These are phyloP conservation scores for Scalopus aquaticus DNA, from an alignment of 2,113 vertebrate species.

Conservation along the genomic window DNA sequence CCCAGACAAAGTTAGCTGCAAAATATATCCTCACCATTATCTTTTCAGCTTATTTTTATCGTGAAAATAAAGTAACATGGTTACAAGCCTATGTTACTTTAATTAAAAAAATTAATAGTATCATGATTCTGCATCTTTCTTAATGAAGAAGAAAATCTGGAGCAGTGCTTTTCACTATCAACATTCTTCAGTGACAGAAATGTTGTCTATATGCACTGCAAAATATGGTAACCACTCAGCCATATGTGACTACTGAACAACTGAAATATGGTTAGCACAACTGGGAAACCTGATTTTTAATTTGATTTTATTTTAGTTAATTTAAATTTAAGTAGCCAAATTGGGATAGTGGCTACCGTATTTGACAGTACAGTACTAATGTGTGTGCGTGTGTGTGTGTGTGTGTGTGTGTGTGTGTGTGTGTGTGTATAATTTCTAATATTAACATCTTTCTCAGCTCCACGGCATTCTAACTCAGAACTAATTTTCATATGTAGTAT, in stretches of 20 bases:
- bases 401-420: too few relatives aligned
- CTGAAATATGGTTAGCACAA: background rate
- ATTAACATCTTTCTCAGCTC: background rate
- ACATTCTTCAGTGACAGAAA: background rate
- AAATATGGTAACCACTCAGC: background rate
- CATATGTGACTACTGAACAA: background rate
- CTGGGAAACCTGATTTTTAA: background rate
- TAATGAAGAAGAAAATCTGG: background rate
- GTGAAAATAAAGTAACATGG: background rate
- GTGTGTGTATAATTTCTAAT: background rate
- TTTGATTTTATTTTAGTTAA: background rate
- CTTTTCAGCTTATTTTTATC: background rate
- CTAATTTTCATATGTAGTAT: background rate
- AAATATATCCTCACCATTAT: background rate
- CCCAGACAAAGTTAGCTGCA: background rate
- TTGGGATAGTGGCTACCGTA: background rate
- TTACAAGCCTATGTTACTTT: too few relatives aligned
- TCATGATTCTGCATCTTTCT: background rate
- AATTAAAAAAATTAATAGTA: background rate
- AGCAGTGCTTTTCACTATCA: background rate
- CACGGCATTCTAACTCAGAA: background rate
- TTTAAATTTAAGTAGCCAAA: background rate
- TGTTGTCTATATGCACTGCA: background rate
- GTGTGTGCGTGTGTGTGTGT: too few relatives aligned
- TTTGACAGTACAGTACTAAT: background rate